Conservation (phyloP, 2,888 invertebrate genomes). For the Sinodicranocentrus sp. region DNA sequence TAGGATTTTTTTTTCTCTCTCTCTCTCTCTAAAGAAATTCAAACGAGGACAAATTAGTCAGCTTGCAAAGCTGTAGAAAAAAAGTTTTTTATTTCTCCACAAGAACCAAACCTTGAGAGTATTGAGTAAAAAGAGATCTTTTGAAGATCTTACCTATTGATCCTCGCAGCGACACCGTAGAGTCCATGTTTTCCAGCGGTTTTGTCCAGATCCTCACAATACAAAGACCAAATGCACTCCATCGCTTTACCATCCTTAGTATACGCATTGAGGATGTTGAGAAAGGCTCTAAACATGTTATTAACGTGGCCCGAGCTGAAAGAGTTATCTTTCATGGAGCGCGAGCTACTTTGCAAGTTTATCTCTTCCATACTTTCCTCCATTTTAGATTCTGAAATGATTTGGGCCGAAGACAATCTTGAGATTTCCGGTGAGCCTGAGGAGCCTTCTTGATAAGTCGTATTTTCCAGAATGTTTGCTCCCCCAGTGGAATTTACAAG, state of each 20-base stretch:
- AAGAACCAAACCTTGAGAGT: too few species aligned
- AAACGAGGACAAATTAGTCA: too few species aligned
- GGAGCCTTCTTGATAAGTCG: background rate
- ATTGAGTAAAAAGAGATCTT: too few species aligned
- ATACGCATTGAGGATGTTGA: slow-evolving; percentile 82
- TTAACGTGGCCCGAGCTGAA: slow-evolving; percentile 78
- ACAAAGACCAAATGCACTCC: slow-evolving; percentile 83
- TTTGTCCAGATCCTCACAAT: slow-evolving; percentile 81
- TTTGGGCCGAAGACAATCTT: too few species aligned
- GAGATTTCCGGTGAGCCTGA: background rate
- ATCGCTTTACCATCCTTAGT: slow-evolving; percentile 81
- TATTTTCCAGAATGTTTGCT: background rate
- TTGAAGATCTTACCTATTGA: slow-evolving; percentile 80
- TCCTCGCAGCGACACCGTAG: slow-evolving; percentile 82
- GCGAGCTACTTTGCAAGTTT: background rate
- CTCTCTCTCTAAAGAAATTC: too few species aligned
- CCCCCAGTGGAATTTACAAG: background rate
- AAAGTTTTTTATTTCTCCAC: too few species aligned
- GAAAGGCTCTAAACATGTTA: slow-evolving; percentile 81
- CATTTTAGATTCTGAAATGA: background rate
- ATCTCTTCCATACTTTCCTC: background rate
- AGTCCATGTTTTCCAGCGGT: slow-evolving; percentile 81
- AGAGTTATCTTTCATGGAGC: slow-evolving; percentile 72
- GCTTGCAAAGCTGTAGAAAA: too few species aligned
- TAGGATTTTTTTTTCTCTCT: too few species aligned